Conservation (phyloP, 2,888 invertebrate genomes). For the Shargacucullia verbasci region DNA sequence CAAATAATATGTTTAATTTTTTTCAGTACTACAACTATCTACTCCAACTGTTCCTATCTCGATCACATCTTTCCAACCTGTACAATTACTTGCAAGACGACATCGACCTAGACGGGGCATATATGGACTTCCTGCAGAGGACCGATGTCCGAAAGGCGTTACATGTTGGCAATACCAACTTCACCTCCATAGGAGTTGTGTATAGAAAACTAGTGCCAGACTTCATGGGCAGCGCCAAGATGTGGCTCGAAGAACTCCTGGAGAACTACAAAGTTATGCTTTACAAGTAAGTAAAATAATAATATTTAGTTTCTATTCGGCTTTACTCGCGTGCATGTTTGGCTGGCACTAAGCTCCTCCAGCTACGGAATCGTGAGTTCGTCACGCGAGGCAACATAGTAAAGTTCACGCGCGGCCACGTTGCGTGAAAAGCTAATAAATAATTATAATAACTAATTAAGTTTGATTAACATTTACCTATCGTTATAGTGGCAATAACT, state of each 20-base stretch:
- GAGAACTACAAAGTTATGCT: slow-evolving; percentile 89
- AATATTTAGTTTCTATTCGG: not conserved
- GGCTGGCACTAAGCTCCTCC: too few relatives aligned
- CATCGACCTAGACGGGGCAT: slow-evolving; percentile 75
- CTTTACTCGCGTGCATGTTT: not conserved
- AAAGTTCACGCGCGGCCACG: too few relatives aligned
- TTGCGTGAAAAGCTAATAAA: too few relatives aligned
- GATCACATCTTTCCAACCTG: slow-evolving; percentile 81
- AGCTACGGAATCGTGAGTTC: too few relatives aligned
- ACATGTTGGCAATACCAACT: slow-evolving; percentile 87
- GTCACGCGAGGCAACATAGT: too few relatives aligned
- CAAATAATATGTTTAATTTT: slow-evolving; percentile 1
- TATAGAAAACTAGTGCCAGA: slow-evolving; percentile 86
- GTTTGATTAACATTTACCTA: too few relatives aligned
- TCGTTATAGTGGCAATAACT: too few relatives aligned
- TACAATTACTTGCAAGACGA: slow-evolving; percentile 86
- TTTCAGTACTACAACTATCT: slow-evolving; percentile 87
- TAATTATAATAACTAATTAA: too few relatives aligned
- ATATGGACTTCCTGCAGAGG: slow-evolving; percentile 81
- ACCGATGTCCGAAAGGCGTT: slow-evolving; percentile 82
- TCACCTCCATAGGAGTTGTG: slow-evolving; percentile 85
- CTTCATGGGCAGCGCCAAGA: slow-evolving; percentile 89
- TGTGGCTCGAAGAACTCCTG: slow-evolving; percentile 86
- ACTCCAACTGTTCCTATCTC: slow-evolving; percentile 78
- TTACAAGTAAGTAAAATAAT: slow-evolving; percentile 87